Base-by-base conservation (phyloP, 1,140 invertebrate genomes). In the Bombyx mandarina region DNA sequence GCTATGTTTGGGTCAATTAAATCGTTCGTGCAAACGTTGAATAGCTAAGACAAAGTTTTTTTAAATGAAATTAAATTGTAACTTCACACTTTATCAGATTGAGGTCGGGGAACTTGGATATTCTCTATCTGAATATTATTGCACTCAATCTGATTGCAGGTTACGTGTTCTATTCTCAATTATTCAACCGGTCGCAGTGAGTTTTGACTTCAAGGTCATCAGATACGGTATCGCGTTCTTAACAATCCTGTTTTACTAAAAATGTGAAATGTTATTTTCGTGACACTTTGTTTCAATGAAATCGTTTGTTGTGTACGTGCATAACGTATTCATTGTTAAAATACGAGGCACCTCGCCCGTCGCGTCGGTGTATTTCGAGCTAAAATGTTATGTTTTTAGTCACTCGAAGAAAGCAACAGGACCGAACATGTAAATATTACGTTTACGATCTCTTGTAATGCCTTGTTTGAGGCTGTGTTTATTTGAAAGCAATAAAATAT, bases 271-370 rank as follows among this genome's bases (percentile, higher is more conserved):
- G 52, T 35, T 52, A 58, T 61, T 57, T 60, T 57, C 58, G 58
- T 64, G 62, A 65, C 60, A 59, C 9, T 45, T 18, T 18, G 47
- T 42, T 22, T 12, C 48, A 22, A 18, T 49, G 45, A 10, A 47
- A n/a, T 42, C 42, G 43, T 43, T 52, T 42, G 43, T 52, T 42
- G 48, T 9, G 51, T 42, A 52, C 51, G 18, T 54, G 43, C 45
- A 51, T n/a, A 53, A 35, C 26, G 26, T 35, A n/a, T 43, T 49
- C 56, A 58, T 61, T 67, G 59, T 67, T 63, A 61, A 59, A 58
- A 60, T 62, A 67, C 49, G 44, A 56, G 53, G 54, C 54, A 44
- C 57, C 52, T 35, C 48, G 52, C 43, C 46, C 56, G 59, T 45
- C 53, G 45, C 56, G 59, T 45, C 53, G 45, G 45, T 22, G 48